These are phyloP conservation scores for Arothron firmamentum DNA, from an alignment of 2,113 vertebrate species.

Conservation along the genomic window DNA sequence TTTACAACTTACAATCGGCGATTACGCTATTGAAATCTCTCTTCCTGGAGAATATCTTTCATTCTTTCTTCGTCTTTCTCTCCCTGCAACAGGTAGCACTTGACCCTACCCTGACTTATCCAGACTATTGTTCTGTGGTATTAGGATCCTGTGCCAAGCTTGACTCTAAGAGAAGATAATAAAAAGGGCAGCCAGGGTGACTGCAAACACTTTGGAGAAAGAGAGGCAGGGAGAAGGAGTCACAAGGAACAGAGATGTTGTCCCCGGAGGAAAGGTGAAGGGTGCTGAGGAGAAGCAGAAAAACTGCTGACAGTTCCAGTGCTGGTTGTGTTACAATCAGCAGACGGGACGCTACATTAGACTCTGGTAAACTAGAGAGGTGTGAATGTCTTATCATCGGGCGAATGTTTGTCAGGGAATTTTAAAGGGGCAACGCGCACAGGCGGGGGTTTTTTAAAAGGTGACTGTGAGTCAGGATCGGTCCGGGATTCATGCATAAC, in stretches of 20 bases:
- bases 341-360: too few species aligned
- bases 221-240: neutral
- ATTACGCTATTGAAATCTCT: too few species aligned
- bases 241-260: neutral
- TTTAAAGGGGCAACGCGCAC: too few species aligned
- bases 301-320: neutral
- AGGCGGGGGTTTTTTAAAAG: too few species aligned
- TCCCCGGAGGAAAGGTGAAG: neutral
- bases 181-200: neutral
- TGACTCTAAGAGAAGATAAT: neutral
- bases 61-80: neutral
- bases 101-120: neutral
- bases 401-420: too few species aligned
- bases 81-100: neutral
- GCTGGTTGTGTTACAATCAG: neutral
- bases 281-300: neutral
- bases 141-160: neutral
- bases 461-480: too few species aligned
- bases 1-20: too few species aligned
- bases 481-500: too few species aligned
- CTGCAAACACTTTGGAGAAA: neutral
- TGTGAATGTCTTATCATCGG: too few species aligned
- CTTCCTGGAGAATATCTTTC: too few species aligned
- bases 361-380: too few species aligned
- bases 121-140: neutral